These are phyloP conservation scores for Tetragnatha montana DNA, from an alignment of 2,888 invertebrate genomes.

Conservation along the genomic window DNA sequence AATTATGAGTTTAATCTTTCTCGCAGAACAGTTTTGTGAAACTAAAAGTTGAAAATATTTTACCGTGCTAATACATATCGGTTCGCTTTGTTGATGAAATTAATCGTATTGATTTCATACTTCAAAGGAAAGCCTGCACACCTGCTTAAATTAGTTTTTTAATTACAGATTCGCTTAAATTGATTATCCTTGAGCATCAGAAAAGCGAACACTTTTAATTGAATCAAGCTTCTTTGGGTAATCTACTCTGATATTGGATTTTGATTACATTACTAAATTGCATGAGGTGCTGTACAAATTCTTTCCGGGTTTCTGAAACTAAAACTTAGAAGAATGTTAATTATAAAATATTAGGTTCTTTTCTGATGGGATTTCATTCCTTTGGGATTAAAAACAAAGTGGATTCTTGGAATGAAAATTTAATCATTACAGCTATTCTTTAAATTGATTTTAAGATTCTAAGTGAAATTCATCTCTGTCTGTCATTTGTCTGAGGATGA, in stretches of 20 bases:
- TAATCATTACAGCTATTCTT: not conserved
- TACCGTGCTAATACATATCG: too few relatives aligned
- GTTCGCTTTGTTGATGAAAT: too few relatives aligned
- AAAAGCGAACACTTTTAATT: not conserved
- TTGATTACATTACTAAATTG: not conserved
- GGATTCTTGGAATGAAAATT: not conserved
- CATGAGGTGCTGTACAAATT: not conserved
- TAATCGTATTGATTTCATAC: too few relatives aligned
- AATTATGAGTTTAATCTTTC: too few relatives aligned
- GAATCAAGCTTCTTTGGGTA: not conserved
- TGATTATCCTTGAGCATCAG: not conserved
- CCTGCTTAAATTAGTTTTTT: not conserved
- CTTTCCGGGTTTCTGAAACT: not conserved
- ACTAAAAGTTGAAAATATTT: too few relatives aligned
- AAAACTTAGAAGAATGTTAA: not conserved
- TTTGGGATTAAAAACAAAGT: not conserved
- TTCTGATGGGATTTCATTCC: not conserved
- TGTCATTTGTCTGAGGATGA: not conserved
- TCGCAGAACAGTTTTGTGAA: too few relatives aligned
- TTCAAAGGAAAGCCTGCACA: not conserved
- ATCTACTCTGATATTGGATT: not conserved
- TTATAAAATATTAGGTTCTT: not conserved
- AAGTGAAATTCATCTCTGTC: not conserved
- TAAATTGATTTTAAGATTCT: not conserved
- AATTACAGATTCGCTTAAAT: not conserved